Conservation (phyloP, 2,113 vertebrate genomes). For the Phalacrocorax brasilianus region DNA sequence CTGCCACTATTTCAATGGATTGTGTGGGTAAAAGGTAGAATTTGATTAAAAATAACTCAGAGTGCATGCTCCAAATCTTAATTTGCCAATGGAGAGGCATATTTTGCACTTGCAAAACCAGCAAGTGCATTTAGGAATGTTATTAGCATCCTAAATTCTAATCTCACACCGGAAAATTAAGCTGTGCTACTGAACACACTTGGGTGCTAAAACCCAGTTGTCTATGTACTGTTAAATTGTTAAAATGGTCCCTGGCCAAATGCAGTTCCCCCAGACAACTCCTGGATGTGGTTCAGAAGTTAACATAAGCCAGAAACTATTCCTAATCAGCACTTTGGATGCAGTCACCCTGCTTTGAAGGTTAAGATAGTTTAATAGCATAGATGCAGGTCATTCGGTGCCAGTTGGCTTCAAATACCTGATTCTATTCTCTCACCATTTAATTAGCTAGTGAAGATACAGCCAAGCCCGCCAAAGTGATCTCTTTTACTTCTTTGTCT, state of each 20-base stretch:
- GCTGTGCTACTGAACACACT: not conserved
- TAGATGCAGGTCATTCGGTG: not conserved
- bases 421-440: not conserved
- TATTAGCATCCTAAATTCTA: not conserved
- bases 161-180: not conserved
- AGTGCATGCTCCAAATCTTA: not conserved
- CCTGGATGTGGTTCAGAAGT: not conserved
- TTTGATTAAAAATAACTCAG: not conserved
- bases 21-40: not conserved
- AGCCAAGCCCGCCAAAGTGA: not conserved
- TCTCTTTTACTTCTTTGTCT: not conserved
- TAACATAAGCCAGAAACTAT: not conserved
- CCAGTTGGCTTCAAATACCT: conserved; percentile 20
- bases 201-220: not conserved
- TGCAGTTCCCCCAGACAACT: not conserved
- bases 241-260: not conserved
- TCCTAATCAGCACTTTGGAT: not conserved
- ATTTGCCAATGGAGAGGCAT: not conserved
- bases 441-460: conserved; percentile 7
- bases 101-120: not conserved
- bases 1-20: not conserved
- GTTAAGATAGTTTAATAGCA: conserved; percentile 20
- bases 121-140: not conserved
- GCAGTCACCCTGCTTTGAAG: not conserved
- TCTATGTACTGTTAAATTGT: not conserved